Evolutionary conservation across 2,113 vertebrate species (phyloP).

Genomic region (Alouatta palliata): DNA sequence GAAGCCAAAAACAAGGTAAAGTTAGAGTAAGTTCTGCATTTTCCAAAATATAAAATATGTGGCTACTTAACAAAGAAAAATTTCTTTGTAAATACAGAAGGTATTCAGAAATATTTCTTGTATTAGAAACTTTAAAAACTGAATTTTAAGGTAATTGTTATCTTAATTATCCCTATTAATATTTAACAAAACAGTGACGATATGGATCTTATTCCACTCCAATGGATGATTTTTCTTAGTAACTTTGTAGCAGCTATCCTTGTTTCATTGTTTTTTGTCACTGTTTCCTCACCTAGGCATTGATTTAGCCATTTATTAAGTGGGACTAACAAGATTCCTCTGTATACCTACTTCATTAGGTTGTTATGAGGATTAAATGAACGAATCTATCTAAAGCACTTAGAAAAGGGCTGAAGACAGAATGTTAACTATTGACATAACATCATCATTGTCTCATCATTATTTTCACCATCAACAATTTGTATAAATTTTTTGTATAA

Average conservation of each 20-base stretch:
- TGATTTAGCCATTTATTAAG: neutral
- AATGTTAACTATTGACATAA: neutral
- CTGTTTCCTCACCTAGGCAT: neutral
- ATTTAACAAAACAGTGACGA: neutral
- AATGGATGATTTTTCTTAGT: neutral
- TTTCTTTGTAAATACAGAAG: neutral
- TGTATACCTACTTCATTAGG: neutral
- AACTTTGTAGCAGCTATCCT: neutral
- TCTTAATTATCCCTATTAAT: neutral
- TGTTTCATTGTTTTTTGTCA: neutral
- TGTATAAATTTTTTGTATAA: neutral
- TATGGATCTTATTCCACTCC: neutral
- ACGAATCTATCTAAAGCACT: neutral
- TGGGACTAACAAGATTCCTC: neutral
- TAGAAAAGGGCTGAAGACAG: neutral
- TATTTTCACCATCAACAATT: neutral
- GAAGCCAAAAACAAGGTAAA: neutral
- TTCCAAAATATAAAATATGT: constrained; percentile 7
- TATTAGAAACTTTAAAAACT: neutral
- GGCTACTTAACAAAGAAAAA: neutral
- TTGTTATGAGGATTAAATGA: neutral
- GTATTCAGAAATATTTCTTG: neutral
- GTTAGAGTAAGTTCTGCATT: neutral
- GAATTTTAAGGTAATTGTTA: neutral
- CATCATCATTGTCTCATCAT: neutral